phyloP scores from a whole-genome alignment of 2,888 invertebrate genomes.

The Habroteleia sp. region DNA sequence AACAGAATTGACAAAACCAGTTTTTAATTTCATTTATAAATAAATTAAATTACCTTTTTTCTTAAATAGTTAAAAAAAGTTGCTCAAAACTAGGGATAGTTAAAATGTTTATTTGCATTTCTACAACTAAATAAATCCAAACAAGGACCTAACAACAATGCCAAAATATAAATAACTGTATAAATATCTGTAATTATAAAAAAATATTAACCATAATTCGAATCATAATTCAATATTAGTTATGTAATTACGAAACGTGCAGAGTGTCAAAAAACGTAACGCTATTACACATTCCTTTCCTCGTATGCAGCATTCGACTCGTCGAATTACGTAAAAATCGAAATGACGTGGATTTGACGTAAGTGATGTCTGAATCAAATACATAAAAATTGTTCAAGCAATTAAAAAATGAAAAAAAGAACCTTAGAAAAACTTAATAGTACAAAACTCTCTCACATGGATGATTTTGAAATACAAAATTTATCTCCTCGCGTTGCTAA shows the following conservation, averaged over 20 bases:
- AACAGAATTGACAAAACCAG: no score
- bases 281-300: constrained; percentile 5
- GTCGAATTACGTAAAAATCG: constrained; percentile 25
- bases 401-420: background rate
- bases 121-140: no score
- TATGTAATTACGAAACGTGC: background rate
- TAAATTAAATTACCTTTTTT: no score
- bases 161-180: no score
- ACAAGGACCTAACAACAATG: no score
- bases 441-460: background rate
- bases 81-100: no score
- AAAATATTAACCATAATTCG: background rate
- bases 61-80: no score
- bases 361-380: no score
- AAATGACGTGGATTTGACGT: constrained; percentile 14
- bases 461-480: constrained; percentile 18
- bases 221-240: constrained; percentile 3
- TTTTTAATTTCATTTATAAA: no score
- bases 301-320: constrained; percentile 5
- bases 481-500: constrained; percentile 26
- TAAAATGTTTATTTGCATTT: no score
- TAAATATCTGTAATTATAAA: background rate
- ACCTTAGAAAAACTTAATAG: constrained; percentile 29
- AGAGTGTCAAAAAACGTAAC: constrained; percentile 18
- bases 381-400: background rate